These are phyloP conservation scores for Chionis minor DNA, from an alignment of 2,113 vertebrate species.

Conservation along the genomic window DNA sequence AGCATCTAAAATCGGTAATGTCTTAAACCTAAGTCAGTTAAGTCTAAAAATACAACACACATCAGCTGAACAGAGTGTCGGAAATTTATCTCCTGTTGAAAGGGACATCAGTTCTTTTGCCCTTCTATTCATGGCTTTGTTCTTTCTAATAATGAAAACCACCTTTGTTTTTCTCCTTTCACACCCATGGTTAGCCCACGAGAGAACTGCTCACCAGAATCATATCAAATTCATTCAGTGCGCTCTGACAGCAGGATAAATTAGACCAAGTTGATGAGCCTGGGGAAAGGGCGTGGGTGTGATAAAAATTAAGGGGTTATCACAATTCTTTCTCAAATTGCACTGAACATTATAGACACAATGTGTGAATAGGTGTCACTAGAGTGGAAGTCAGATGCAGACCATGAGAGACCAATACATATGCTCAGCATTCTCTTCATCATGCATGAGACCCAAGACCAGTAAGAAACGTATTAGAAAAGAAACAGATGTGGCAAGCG, in stretches of 20 bases:
- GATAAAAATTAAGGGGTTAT: neutral
- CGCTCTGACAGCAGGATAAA: neutral
- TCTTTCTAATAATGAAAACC: constrained; percentile 8
- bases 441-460: neutral
- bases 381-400: neutral
- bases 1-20: neutral
- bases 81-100: neutral
- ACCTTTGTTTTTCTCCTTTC: neutral
- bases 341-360: neutral
- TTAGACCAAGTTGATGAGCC: neutral
- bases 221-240: neutral
- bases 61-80: neutral
- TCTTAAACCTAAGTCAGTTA: neutral
- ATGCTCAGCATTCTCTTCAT: neutral
- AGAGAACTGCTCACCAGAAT: neutral
- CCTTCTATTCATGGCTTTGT: neutral
- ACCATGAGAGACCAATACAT: neutral
- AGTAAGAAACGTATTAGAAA: neutral
- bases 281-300: neutral
- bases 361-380: neutral
- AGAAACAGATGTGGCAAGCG: constrained; percentile 60
- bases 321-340: neutral
- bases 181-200: neutral
- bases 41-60: neutral
- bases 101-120: neutral